Percentiles rank a stretch among this genome's conserved stretches.
phyloP scores from a whole-genome alignment of 2,888 invertebrate genomes.

The Ichneumoninae sp. region DNA sequence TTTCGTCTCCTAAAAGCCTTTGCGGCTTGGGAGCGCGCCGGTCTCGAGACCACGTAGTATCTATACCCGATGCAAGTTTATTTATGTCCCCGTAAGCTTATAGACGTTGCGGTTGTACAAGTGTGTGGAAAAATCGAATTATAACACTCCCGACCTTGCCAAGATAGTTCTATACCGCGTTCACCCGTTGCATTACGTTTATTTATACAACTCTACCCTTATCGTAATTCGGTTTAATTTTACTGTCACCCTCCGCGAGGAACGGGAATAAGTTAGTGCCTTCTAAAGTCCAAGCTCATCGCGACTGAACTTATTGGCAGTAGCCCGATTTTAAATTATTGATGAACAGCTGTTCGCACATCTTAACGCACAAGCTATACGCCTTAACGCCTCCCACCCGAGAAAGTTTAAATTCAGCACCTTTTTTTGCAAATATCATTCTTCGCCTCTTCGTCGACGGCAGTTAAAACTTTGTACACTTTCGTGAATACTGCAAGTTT shows the following conservation, averaged over 20 bases:
- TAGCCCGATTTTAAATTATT: too few species aligned
- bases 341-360: too few species aligned
- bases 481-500: not conserved
- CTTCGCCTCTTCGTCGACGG: not conserved
- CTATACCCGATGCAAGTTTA: not conserved
- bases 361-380: too few species aligned
- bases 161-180: conserved; percentile 6
- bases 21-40: not conserved
- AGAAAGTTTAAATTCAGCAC: not conserved
- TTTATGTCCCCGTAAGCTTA: not conserved
- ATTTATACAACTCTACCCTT: conserved; percentile 14
- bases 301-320: not conserved
- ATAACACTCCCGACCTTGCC: conserved; percentile 13
- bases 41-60: not conserved
- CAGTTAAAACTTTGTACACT: conserved; percentile 1
- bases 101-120: not conserved
- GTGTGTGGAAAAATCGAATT: conserved; percentile 11
- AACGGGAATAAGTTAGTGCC: not conserved
- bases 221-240: not conserved
- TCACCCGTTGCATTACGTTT: not conserved
- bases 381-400: not conserved
- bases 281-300: not conserved
- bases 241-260: not conserved
- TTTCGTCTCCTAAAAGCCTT: too few species aligned
- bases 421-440: not conserved